Evolutionary conservation across 2,888 invertebrate genomes (phyloP).

Genomic region (Koerneria pararmatus): DNA sequence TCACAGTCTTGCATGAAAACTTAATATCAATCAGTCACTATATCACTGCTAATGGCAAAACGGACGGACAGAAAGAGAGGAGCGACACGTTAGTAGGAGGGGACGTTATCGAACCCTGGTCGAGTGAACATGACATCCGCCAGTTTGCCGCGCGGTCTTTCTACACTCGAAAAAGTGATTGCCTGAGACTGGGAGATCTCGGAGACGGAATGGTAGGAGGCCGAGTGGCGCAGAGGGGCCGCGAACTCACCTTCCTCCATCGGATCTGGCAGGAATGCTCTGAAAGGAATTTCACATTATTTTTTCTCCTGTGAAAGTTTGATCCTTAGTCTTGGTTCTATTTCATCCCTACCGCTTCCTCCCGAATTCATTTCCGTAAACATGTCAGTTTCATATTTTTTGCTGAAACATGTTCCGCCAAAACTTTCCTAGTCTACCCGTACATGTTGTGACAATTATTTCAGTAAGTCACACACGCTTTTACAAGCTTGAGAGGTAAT

Average conservation of each 20-base stretch:
- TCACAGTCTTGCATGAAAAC: too few species aligned
- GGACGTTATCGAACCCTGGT: constrained; percentile 59
- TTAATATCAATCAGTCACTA: too few species aligned
- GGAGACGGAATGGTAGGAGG: constrained; percentile 39
- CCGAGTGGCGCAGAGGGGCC: constrained; percentile 39
- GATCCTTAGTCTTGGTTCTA: background rate
- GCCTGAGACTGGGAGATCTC: constrained; percentile 45
- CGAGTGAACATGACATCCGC: constrained; percentile 53
- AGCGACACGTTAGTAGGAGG: constrained; percentile 55
- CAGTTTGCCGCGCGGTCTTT: constrained; percentile 40
- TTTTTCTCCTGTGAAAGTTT: background rate
- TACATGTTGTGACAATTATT: too few species aligned
- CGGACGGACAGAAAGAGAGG: too few species aligned
- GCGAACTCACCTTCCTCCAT: constrained; percentile 49
- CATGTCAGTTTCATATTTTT: too few species aligned
- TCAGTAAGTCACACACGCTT: too few species aligned
- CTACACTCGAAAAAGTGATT: constrained; percentile 37
- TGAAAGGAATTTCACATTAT: constrained; percentile 27
- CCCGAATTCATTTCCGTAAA: background rate
- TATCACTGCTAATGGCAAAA: too few species aligned
- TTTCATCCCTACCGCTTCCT: background rate
- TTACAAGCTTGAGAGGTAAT: too few species aligned
- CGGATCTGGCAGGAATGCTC: constrained; percentile 56
- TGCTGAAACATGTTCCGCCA: too few species aligned
- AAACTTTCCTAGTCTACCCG: too few species aligned